Conservation (phyloP, 2,113 vertebrate species). For the Penelope pileata region DNA sequence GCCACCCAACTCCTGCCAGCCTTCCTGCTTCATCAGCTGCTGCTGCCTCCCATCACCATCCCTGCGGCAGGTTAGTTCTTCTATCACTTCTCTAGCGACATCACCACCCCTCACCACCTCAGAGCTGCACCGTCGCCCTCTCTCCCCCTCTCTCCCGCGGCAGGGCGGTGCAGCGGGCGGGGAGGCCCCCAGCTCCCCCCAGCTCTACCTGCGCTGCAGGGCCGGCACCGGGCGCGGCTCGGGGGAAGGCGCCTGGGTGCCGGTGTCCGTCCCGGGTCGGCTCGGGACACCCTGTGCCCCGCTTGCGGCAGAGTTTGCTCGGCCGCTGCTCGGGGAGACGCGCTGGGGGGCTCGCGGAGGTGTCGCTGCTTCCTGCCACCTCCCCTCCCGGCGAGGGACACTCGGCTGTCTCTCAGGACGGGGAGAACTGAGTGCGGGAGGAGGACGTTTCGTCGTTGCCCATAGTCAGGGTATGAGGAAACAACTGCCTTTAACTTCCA, state of each 20-base stretch:
- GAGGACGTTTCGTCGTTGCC: not conserved
- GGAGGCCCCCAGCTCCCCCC: not conserved
- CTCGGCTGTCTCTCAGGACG: not conserved
- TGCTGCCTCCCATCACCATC: constrained; percentile 72
- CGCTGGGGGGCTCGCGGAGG: not conserved
- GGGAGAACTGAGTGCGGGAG: not conserved
- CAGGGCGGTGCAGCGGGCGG: not conserved
- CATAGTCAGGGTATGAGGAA: constrained; percentile 17
- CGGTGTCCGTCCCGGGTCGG: not conserved
- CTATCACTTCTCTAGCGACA: not conserved
- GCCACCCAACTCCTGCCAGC: constrained; percentile 72
- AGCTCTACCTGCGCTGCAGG: not conserved
- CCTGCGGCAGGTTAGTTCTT: constrained; percentile 76
- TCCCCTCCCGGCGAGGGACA: not conserved
- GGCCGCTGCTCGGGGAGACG: not conserved
- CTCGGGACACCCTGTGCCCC: not conserved
- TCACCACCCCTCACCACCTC: not conserved
- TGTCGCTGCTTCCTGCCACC: not conserved
- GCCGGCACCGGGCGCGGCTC: not conserved
- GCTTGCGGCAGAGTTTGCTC: not conserved
- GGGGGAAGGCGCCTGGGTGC: not conserved
- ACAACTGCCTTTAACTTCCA: constrained; percentile 7
- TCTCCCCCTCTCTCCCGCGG: not conserved
- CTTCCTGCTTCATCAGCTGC: constrained; percentile 75
- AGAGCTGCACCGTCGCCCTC: not conserved